Conservation (phyloP, 2,797 vertebrate species). For the Tiaroga cobitis region DNA sequence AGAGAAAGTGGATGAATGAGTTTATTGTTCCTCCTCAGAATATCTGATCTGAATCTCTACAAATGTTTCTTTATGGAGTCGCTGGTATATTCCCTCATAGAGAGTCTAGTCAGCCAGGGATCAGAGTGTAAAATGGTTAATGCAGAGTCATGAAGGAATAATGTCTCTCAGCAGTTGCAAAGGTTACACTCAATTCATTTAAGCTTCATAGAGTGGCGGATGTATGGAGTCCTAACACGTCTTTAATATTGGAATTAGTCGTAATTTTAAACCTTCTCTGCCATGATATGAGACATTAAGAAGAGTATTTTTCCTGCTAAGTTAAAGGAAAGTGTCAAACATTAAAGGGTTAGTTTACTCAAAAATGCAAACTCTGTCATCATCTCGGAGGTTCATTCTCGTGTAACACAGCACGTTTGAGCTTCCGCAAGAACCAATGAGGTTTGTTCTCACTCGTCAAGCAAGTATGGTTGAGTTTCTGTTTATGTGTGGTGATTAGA, state of each 20-base stretch:
- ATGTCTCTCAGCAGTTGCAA: conserved; percentile 15
- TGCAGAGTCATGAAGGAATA: conserved; percentile 37
- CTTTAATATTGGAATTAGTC: conserved; percentile 21
- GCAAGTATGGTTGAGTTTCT: too few species aligned
- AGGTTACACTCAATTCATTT: conserved; percentile 30
- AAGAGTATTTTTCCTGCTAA: neutral
- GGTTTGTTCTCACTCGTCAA: too few species aligned
- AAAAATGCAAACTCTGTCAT: neutral
- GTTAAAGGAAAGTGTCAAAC: neutral
- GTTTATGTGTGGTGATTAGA: too few species aligned
- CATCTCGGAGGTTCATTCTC: neutral
- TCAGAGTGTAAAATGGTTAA: conserved; percentile 19
- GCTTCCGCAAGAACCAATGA: too few species aligned
- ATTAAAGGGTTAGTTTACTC: neutral
- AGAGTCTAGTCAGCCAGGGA: neutral
- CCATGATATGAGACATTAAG: neutral
- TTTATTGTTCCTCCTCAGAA: neutral
- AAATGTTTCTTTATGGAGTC: conserved; percentile 21
- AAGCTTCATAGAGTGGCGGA: neutral
- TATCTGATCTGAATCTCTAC: conserved; percentile 24
- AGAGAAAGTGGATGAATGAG: conserved; percentile 8
- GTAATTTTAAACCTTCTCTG: neutral
- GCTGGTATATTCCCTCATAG: conserved; percentile 19
- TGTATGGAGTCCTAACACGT: neutral
- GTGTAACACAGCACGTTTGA: too few species aligned